Percentiles rank a stretch among this genome's conserved stretches.
Conservation (phyloP, 2,113 vertebrate species). For the Conger conger region DNA sequence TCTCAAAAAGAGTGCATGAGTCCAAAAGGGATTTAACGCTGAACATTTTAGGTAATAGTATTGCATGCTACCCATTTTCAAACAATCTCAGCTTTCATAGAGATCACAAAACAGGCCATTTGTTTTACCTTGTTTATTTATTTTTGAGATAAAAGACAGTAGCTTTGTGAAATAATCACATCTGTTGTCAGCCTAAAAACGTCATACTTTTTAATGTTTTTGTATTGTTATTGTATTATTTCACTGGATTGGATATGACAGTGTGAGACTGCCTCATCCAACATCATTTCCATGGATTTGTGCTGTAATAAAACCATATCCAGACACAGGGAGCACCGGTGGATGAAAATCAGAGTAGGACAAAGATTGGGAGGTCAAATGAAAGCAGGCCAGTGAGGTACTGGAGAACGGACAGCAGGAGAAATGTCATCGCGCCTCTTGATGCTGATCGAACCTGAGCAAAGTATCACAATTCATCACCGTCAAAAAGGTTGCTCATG, state of each 20-base stretch:
- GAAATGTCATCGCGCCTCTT: neutral
- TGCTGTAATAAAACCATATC: neutral
- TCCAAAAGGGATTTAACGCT: no score
- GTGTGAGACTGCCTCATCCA: neutral
- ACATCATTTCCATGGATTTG: neutral
- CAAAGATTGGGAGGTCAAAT: neutral
- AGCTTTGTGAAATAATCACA: neutral
- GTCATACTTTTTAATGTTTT: neutral
- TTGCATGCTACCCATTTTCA: neutral
- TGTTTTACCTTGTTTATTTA: neutral
- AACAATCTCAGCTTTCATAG: neutral
- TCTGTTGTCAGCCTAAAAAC: neutral
- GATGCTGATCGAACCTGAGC: neutral
- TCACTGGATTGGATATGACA: neutral
- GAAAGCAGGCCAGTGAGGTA: neutral
- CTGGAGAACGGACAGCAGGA: neutral
- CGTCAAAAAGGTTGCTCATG: neutral
- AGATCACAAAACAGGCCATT: neutral
- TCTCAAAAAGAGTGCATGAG: no score
- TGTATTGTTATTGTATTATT: neutral
- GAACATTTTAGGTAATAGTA: no score
- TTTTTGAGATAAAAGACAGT: neutral
- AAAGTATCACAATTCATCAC: slow-evolving; percentile 1
- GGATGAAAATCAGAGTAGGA: neutral
- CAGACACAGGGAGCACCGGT: neutral